Evolutionary conservation across 2,888 invertebrate genomes (phyloP).

Genomic region (Trichogramma evanescens): DNA sequence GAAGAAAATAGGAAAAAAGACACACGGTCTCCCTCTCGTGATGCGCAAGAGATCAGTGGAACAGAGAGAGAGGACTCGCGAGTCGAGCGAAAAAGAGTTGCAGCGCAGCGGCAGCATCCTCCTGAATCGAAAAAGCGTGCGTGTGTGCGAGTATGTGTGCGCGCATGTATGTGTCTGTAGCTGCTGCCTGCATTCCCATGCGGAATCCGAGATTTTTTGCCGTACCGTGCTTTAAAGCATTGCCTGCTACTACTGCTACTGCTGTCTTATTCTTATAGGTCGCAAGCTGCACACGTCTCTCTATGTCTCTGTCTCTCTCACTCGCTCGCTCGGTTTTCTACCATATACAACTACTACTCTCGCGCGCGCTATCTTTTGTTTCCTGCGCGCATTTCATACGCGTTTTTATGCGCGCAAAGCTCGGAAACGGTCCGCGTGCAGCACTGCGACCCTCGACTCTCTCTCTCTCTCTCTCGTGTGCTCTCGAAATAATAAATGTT

Average conservation of each 20-base stretch:
- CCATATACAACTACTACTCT: no score
- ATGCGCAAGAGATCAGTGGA: slow-evolving; percentile 6
- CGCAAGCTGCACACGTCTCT: background rate
- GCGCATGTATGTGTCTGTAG: slow-evolving; percentile 6
- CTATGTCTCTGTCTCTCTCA: slow-evolving; percentile 4
- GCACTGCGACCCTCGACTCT: slow-evolving; percentile 4
- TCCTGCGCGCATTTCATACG: no score
- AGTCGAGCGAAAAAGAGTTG: background rate
- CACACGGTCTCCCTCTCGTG: no score
- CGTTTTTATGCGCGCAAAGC: no score
- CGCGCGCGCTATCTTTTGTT: no score
- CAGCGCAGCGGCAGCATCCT: slow-evolving; percentile 6
- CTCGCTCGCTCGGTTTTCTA: slow-evolving; percentile 8
- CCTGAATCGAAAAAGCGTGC: slow-evolving; percentile 12
- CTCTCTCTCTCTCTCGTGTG: slow-evolving; percentile 18
- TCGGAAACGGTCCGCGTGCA: no score
- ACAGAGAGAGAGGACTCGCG: slow-evolving; percentile 1
- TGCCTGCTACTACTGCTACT: background rate
- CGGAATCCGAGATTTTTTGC: slow-evolving; percentile 19
- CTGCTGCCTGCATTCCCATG: slow-evolving; percentile 20
- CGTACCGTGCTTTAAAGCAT: slow-evolving; percentile 18
- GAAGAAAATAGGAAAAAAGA: no score
- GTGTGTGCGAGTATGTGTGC: background rate
- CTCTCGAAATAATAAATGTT: slow-evolving; percentile 11
- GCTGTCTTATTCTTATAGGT: background rate